Base-by-base conservation (phyloP, 2,888 invertebrate species). In the Lasioglossum calceatum region DNA sequence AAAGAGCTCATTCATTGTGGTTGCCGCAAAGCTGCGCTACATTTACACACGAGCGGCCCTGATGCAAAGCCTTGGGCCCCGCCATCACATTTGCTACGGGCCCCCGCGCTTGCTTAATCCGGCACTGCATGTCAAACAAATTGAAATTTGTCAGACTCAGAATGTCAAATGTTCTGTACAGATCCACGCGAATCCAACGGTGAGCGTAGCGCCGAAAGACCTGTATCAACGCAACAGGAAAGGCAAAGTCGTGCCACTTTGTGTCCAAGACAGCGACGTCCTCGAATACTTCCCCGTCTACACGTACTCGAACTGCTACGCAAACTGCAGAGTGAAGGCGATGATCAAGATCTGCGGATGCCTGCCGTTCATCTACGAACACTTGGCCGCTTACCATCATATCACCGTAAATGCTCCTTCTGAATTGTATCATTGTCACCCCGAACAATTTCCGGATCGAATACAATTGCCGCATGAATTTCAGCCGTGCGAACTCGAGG, bases 261-360 rank as follows among this genome's bases (percentile, higher is more conserved):
- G 90, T 54, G 58, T 82, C 12, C 61, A 88, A 2, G 82, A 92
- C 36, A 91, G 93, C 50, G 83, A 81, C 23, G 36, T 70, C 7
- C 81, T 95, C 36, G 79, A 90, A 47, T 93, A 92, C 80, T 94
- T 94, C 81, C 87, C 91, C 4, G n/a, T 77, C 23, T 95, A 95
- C 87, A 89, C 90, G 16, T 92, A 92, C 64, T 47, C 92, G 0
- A 95, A 95, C 79, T 95, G 95, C 87, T 88, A 93, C 42, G 88
- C 89, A 4, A 93, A 93, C 79, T 94, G 94, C 79, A 89, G 89
- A 73, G 89, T 93, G 16, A 61, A 82, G 23, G 82, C 89, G 44
- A 88, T 90, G 71, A 79, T 89, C 39, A 12, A 86, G 4, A 16
- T 76, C 8, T 95, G 95, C 85, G 92, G 91, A 47, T 95, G 95